Conservation (phyloP, 2,888 invertebrate genomes). For the Platynereis dumerilii region DNA sequence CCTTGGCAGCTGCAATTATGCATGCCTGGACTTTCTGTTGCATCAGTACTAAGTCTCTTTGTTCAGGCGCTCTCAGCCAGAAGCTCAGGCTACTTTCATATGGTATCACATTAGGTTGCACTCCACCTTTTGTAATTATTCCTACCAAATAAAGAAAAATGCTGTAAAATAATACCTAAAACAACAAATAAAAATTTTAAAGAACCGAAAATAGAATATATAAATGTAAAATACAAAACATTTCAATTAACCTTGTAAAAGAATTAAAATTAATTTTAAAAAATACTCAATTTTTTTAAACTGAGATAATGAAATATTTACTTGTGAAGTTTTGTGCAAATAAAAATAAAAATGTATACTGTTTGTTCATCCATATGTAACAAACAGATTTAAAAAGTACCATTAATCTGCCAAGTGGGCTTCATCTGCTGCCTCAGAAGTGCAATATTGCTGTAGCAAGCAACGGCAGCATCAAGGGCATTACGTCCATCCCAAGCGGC, state of each 20-base stretch:
- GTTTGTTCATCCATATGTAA: too few relatives aligned
- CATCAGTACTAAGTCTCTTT: constrained; percentile 47
- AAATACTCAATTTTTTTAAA: too few relatives aligned
- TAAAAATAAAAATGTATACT: too few relatives aligned
- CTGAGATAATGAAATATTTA: too few relatives aligned
- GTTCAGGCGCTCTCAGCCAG: constrained; percentile 48
- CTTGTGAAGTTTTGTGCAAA: too few relatives aligned
- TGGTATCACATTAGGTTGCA: constrained; percentile 50
- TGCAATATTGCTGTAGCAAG: constrained; percentile 58
- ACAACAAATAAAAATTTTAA: not conserved
- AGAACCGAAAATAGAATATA: not conserved
- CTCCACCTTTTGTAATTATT: constrained; percentile 48
- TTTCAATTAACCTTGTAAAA: not conserved
- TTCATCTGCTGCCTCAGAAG: constrained; percentile 60
- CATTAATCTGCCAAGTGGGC: constrained; percentile 59
- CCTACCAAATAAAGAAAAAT: constrained; percentile 32
- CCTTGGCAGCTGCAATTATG: constrained; percentile 51
- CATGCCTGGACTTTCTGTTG: constrained; percentile 43
- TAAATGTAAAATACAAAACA: not conserved
- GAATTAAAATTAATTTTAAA: too few relatives aligned
- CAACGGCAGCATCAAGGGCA: constrained; percentile 62
- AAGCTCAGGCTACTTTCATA: constrained; percentile 48
- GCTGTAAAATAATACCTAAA: too few relatives aligned
- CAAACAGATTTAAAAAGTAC: constrained; percentile 43
- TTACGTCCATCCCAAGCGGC: constrained; percentile 60